Base-by-base conservation (phyloP, 2,113 vertebrate species). In the Gobiocypris rarus region DNA sequence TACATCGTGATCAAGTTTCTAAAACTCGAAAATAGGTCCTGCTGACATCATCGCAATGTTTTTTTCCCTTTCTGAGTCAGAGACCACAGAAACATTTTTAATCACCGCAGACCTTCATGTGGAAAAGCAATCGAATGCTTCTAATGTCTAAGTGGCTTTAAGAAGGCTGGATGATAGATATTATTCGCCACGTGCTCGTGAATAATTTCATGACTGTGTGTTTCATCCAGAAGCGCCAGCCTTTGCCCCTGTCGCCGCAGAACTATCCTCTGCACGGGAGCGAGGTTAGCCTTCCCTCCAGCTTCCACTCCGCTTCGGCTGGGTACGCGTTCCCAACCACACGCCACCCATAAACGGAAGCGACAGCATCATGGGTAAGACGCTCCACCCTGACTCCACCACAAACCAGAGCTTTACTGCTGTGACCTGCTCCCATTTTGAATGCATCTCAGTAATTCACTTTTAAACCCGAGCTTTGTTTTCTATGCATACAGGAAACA, bases 201-300 rank as follows among this genome's bases (percentile, higher is more conserved):
- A 7, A 38, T 38, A 38, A 38, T 38, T 17, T 6, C 1, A 5
- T 15, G 54, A n/a, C 7, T 56, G 9, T 41, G 54, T 41, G 45
- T 63, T 10, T 8, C 4, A 7, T 59, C 19, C 1, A 90, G 93
- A 94, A 93, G 76, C 83, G 92, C 71, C 89, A 93, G 71, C 90
- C 88, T 3, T 59, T 94, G 75, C 91, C 93, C 54, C 90, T 93
- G 50, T 94, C 94, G 17, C 93, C 92, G 13, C 91, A 97, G 91
- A 96, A 94, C 89, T 99, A 96, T 94, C 96, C 95, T 90, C 94
- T 98, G 88, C 97, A 97, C 14, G 94, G 95, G 71, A 95, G 95
- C 1, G 98, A 99, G 86, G 96, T 97, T 54, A 98, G 96, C 0
- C 93, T 97, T 6, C 95, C 96, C 0, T 86, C 96, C 22, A 92